Evolutionary conservation across 2,888 invertebrate species (phyloP).

Genomic region (Sarcophaga variegata): DNA sequence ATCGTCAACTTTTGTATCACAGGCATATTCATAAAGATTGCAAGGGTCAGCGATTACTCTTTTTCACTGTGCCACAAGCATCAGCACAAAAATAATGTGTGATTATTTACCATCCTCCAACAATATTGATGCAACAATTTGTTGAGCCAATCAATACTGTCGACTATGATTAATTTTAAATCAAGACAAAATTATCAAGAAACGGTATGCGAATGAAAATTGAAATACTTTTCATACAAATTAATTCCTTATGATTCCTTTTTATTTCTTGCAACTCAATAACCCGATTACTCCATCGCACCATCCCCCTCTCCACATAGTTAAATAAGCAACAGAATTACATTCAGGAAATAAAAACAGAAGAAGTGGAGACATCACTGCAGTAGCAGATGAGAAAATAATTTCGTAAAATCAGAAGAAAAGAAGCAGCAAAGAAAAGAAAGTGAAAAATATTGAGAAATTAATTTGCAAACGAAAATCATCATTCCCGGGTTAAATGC

Average conservation of each 20-base stretch:
- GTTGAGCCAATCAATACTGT: slow-evolving; percentile 54
- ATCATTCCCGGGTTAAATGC: neutral
- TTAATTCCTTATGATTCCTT: slow-evolving; percentile 40
- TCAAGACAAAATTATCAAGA: slow-evolving; percentile 27
- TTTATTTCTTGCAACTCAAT: too few species aligned
- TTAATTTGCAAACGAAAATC: slow-evolving; percentile 39
- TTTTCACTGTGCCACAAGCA: too few species aligned
- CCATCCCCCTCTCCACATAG: too few species aligned
- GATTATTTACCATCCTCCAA: too few species aligned
- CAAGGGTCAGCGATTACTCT: too few species aligned
- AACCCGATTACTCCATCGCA: too few species aligned
- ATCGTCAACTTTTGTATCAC: too few species aligned
- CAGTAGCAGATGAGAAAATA: neutral
- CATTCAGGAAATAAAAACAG: too few species aligned
- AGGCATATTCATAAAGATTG: too few species aligned
- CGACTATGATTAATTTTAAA: slow-evolving; percentile 31
- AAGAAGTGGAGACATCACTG: too few species aligned
- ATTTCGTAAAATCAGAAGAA: neutral
- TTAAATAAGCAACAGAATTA: too few species aligned
- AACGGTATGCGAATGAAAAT: slow-evolving; percentile 8
- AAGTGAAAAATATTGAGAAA: slow-evolving; percentile 23
- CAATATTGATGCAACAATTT: slow-evolving; percentile 11
- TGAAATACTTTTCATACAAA: neutral
- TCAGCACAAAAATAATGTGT: too few species aligned
- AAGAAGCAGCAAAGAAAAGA: neutral